A percentile compares a stretch with the other conserved stretches of the same genome.
These are phyloP conservation scores for Sceloporus tristichus DNA, from an alignment of 2,113 vertebrate genomes.

Conservation along the genomic window DNA sequence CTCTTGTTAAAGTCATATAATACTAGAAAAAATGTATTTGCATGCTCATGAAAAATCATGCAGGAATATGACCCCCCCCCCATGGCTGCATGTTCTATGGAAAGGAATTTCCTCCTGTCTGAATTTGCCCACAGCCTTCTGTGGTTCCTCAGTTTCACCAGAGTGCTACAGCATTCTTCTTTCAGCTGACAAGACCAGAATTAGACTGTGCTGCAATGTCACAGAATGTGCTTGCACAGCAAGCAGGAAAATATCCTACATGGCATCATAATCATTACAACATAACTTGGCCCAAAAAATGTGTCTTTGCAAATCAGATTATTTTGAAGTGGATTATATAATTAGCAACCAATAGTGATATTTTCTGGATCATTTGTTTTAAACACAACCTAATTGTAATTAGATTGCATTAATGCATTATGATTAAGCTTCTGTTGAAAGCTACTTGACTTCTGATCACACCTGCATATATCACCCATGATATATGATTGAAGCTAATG, in stretches of 20 bases:
- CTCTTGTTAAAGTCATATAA: not conserved
- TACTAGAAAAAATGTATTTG: not conserved
- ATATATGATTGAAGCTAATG: slow-evolving; percentile 16
- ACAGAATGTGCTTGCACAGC: not conserved
- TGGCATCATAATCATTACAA: no score
- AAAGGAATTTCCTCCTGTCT: not conserved
- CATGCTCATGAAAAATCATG: not conserved
- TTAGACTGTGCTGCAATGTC: not conserved
- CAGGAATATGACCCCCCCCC: not conserved
- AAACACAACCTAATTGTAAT: slow-evolving; percentile 46
- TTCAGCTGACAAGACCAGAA: not conserved
- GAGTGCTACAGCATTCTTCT: not conserved
- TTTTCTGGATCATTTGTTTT: slow-evolving; percentile 57
- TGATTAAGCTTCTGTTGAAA: slow-evolving; percentile 38
- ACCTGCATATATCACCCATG: slow-evolving; percentile 43
- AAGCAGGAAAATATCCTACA: not conserved
- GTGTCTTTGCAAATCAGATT: not conserved
- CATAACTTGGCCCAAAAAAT: not conserved
- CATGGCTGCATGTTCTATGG: not conserved
- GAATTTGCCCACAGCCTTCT: not conserved
- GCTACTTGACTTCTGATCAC: slow-evolving; percentile 53
- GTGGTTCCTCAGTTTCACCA: not conserved
- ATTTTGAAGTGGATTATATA: slow-evolving; percentile 6
- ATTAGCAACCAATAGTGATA: slow-evolving; percentile 18
- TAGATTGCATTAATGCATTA: slow-evolving; percentile 46